Percentiles rank a stretch among this genome's conserved stretches.
Conservation (phyloP, 2,888 invertebrate genomes). For the Phyllotreta striolata region DNA sequence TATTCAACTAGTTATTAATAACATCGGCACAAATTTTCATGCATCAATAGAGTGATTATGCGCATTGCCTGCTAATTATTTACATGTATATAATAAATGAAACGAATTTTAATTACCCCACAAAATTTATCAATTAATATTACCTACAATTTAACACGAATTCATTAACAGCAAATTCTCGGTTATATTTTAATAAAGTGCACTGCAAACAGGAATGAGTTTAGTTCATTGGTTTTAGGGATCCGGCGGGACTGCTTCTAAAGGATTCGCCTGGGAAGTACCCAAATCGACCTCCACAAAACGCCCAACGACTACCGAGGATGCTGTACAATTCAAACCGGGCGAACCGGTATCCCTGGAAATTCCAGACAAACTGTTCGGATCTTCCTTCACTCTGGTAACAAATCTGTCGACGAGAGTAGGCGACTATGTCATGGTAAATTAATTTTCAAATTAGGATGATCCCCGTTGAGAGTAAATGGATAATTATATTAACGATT, state of each 20-base stretch:
- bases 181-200: too few relatives aligned
- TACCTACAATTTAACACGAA: neutral
- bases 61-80: too few relatives aligned
- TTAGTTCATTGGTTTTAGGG: conserved; percentile 13
- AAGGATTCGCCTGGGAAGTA: conserved; percentile 52
- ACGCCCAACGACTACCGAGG: conserved; percentile 63
- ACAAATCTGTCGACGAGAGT: conserved; percentile 72
- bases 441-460: too few relatives aligned
- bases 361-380: conserved; percentile 71
- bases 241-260: conserved; percentile 26
- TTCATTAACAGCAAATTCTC: too few relatives aligned
- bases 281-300: conserved; percentile 42
- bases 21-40: too few relatives aligned
- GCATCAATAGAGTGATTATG: too few relatives aligned
- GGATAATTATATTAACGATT: neutral
- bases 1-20: too few relatives aligned
- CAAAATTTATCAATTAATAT: too few relatives aligned
- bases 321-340: conserved; percentile 69
- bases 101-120: too few relatives aligned
- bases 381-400: conserved; percentile 72
- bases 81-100: too few relatives aligned
- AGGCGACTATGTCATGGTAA: conserved; percentile 73
- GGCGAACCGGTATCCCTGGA: conserved; percentile 73
- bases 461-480: too few relatives aligned
- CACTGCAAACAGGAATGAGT: neutral